These are phyloP conservation scores for Portevinia maculata DNA, from an alignment of 2,888 invertebrate genomes.

Conservation along the genomic window DNA sequence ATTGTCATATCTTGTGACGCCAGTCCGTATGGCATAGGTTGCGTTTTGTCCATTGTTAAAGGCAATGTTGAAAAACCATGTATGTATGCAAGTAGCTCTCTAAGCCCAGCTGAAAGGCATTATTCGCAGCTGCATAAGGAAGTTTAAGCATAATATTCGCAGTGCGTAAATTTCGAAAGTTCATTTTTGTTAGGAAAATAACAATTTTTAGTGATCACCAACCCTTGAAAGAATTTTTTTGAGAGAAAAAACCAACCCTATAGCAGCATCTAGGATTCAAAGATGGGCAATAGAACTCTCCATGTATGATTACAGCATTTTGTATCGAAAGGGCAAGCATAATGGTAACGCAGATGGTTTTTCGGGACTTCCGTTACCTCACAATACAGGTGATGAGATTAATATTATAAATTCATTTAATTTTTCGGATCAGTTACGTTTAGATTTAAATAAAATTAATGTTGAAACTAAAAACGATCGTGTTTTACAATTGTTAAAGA, in stretches of 20 bases:
- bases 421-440: too few species aligned
- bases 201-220: too few species aligned
- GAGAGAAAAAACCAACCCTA: constrained; percentile 46
- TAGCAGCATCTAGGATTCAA: constrained; percentile 58
- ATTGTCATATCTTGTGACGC: constrained; percentile 62
- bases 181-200: constrained; percentile 77
- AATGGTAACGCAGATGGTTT: constrained; percentile 28
- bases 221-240: too few species aligned
- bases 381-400: constrained; percentile 25
- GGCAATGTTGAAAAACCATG: constrained; percentile 51
- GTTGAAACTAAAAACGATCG: too few species aligned
- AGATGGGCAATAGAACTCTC: constrained; percentile 52
- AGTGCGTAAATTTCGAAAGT: constrained; percentile 80
- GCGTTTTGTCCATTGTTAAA: constrained; percentile 50
- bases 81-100: constrained; percentile 57
- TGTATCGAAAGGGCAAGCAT: constrained; percentile 43
- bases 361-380: constrained; percentile 23
- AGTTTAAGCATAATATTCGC: constrained; percentile 79
- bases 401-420: too few species aligned
- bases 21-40: constrained; percentile 45
- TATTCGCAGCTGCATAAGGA: too few species aligned
- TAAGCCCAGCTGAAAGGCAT: constrained; percentile 46
- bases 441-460: too few species aligned
- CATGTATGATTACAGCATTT: constrained; percentile 48
- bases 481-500: too few species aligned